phyloP scores from a whole-genome alignment of 2,888 invertebrate species.

The Macrophya alboannulata region DNA sequence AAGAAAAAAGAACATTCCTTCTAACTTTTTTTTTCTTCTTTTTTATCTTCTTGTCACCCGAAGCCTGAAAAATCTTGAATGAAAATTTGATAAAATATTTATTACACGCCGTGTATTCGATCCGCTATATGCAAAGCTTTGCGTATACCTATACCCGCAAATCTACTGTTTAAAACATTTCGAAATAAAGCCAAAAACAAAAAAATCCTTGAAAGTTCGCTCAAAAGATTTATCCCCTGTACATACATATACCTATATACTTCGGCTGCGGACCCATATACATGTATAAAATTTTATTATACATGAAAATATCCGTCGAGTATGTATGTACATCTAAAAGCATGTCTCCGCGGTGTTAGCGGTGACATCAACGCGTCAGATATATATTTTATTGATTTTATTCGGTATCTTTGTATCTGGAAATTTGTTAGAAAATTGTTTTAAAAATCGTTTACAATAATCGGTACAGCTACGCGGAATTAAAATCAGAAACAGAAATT shows the following conservation, averaged over 20 bases:
- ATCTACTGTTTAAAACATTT: slow-evolving; percentile 15
- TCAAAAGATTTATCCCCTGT: background rate
- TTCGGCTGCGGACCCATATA: background rate
- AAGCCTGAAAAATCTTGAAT: background rate
- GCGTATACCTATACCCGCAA: background rate
- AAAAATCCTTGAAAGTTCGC: background rate
- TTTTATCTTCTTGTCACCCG: background rate
- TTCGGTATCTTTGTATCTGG: background rate
- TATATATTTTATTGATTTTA: background rate
- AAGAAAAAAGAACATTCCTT: background rate
- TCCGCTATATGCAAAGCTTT: background rate
- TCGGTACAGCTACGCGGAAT: background rate
- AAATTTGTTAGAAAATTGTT: background rate
- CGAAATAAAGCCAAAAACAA: background rate
- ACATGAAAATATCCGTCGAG: background rate
- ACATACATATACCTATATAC: background rate
- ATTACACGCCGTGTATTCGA: background rate
- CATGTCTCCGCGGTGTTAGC: slow-evolving; percentile 12
- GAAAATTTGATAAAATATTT: background rate
- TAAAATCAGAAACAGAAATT: background rate
- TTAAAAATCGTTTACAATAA: background rate
- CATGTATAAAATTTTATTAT: slow-evolving; percentile 27
- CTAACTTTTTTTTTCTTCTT: background rate
- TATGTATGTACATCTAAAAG: background rate
- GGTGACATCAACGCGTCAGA: slow-evolving; percentile 31